A percentile compares a stretch with the other conserved stretches of the same genome.
phyloP scores from a whole-genome alignment of 2,113 vertebrate genomes.

The Pachyramphus minor region DNA sequence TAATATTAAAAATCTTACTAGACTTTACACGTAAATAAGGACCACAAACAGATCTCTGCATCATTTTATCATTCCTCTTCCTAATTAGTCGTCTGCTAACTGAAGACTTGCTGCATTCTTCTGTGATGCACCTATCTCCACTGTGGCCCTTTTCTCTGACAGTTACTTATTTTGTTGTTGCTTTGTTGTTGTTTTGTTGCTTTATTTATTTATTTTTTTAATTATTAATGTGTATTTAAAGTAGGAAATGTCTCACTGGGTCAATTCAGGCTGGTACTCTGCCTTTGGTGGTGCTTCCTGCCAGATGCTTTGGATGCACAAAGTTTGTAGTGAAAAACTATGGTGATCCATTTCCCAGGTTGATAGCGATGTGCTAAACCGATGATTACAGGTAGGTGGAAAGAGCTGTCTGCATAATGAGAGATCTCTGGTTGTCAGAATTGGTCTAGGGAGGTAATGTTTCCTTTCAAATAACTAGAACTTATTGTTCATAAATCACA shows the following conservation, averaged over 20 bases:
- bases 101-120: not conserved
- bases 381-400: not conserved
- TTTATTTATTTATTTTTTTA: no score
- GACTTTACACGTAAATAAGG: not conserved
- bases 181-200: not conserved
- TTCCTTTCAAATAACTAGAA: constrained; percentile 56
- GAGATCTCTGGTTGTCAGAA: constrained; percentile 16
- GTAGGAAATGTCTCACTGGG: not conserved
- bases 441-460: constrained; percentile 41
- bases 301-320: not conserved
- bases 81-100: not conserved
- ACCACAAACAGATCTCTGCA: not conserved
- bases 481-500: constrained; percentile 55
- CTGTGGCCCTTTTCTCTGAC: not conserved
- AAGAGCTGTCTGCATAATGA: constrained; percentile 28
- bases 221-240: not conserved
- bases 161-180: not conserved
- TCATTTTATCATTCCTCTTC: not conserved
- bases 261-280: not conserved
- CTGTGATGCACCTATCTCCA: not conserved
- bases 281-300: not conserved
- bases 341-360: not conserved
- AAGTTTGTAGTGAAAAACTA: not conserved
- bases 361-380: not conserved
- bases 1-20: not conserved